Evolutionary conservation across 92 coral and sea anemone genomes (phyloP).

Genomic region (Paragorgia papillata): DNA sequence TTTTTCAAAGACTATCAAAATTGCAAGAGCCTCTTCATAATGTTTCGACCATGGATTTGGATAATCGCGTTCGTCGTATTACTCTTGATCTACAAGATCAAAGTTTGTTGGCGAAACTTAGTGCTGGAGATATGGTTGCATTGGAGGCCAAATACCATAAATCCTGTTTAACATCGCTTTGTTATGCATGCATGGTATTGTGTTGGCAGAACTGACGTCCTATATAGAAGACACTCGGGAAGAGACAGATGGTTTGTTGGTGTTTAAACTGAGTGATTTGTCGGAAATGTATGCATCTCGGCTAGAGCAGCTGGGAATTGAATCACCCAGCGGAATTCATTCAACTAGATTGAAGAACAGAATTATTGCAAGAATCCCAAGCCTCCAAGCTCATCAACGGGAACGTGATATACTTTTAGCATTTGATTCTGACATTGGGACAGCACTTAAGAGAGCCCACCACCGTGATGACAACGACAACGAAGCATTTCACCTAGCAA

Average conservation of each 20-base stretch:
- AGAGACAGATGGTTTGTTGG: slow-evolving; percentile 18
- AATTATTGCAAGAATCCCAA: too few relatives aligned
- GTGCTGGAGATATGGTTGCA: slow-evolving; percentile 63
- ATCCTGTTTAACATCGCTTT: slow-evolving; percentile 15
- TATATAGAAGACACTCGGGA: slow-evolving; percentile 26
- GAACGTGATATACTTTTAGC: too few relatives aligned
- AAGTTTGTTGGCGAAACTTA: slow-evolving; percentile 49
- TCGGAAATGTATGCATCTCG: slow-evolving; percentile 39
- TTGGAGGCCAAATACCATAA: slow-evolving; percentile 60
- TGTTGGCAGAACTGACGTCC: slow-evolving; percentile 27
- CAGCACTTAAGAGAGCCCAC: slow-evolving; percentile 43
- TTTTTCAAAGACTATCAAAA: too few relatives aligned
- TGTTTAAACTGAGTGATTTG: slow-evolving; percentile 35
- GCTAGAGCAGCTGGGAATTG: too few relatives aligned
- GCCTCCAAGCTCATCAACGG: too few relatives aligned
- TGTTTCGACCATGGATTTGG: slow-evolving; percentile 57
- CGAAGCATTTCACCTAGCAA: slow-evolving; percentile 60
- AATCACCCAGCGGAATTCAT: too few relatives aligned
- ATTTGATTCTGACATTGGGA: too few relatives aligned
- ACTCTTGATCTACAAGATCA: slow-evolving; percentile 52
- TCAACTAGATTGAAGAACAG: too few relatives aligned
- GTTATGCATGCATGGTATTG: slow-evolving; percentile 4
- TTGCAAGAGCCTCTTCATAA: slow-evolving; percentile 48
- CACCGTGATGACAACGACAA: slow-evolving; percentile 46
- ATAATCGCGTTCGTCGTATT: slow-evolving; percentile 51